Percentiles rank a stretch among this genome's conserved stretches.
Conservation (phyloP, 2,888 invertebrate genomes). For the Lomographa bimaculata region DNA sequence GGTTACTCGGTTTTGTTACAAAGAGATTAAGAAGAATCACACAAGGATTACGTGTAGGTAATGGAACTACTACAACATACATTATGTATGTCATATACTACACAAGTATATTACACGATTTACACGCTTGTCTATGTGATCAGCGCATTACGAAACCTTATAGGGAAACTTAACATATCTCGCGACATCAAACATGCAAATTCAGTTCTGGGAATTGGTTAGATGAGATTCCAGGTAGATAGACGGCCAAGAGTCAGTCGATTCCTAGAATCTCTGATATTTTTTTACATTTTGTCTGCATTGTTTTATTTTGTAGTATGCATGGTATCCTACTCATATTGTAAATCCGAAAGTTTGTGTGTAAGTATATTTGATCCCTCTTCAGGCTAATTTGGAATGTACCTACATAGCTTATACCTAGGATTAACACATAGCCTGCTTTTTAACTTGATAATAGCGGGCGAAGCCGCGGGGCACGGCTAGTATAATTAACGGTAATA, state of each 20-base stretch:
- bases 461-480: too few species aligned
- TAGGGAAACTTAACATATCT: too few species aligned
- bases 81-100: slow-evolving; percentile 2
- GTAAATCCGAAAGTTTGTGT: too few species aligned
- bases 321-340: too few species aligned
- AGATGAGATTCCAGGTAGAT: slow-evolving; percentile 29
- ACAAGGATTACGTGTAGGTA: slow-evolving; percentile 8
- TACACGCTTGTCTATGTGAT: neutral
- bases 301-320: too few species aligned
- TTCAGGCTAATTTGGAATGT: too few species aligned
- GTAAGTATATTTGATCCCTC: too few species aligned
- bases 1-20: slow-evolving; percentile 9
- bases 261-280: slow-evolving; percentile 15
- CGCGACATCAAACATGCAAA: slow-evolving; percentile 42
- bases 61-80: neutral
- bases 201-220: slow-evolving; percentile 34
- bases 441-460: too few species aligned
- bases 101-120: too few species aligned
- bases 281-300: slow-evolving; percentile 7
- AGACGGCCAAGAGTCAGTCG: slow-evolving; percentile 20
- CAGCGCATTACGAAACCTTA: slow-evolving; percentile 28
- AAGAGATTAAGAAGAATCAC: slow-evolving; percentile 8
- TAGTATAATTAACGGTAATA: too few species aligned
- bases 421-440: too few species aligned
- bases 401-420: too few species aligned